Evolutionary conservation across 2,797 vertebrate species (phyloP).

Genomic region (Parauchenoglanis punctatus): DNA sequence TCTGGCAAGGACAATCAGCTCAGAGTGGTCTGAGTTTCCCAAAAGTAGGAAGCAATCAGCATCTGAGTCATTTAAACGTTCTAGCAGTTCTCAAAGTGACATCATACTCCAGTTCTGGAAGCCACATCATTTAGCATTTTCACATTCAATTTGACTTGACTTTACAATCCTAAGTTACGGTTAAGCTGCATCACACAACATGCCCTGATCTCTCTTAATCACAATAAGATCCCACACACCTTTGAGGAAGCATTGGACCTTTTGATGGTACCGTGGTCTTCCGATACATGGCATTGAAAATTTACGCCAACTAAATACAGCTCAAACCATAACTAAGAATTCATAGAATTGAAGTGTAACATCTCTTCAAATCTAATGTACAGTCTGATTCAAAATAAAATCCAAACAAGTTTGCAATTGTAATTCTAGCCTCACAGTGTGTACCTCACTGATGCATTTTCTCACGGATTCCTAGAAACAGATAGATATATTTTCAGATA

Average conservation of each 20-base stretch:
- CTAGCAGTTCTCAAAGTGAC: background rate
- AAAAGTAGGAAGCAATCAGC: slow-evolving; percentile 7
- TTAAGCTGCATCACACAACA: background rate
- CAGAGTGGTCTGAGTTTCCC: background rate
- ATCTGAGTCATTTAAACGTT: background rate
- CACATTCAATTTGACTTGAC: background rate
- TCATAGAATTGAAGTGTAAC: background rate
- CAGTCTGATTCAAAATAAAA: background rate
- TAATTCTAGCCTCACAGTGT: background rate
- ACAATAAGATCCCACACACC: background rate
- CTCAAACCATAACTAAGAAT: background rate
- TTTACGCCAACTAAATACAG: background rate
- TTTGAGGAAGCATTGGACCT: background rate
- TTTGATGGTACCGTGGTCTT: background rate
- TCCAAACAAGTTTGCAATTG: background rate
- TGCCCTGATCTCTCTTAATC: background rate
- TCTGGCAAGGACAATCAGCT: background rate
- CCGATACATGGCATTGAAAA: background rate
- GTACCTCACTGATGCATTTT: background rate
- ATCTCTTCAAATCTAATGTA: background rate
- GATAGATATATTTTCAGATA: background rate
- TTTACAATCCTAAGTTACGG: background rate
- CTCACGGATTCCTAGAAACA: background rate
- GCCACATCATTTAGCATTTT: background rate
- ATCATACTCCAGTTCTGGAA: background rate